These are phyloP conservation scores for Malachius bipustulatus DNA, from an alignment of 2,888 invertebrate species.

Conservation along the genomic window DNA sequence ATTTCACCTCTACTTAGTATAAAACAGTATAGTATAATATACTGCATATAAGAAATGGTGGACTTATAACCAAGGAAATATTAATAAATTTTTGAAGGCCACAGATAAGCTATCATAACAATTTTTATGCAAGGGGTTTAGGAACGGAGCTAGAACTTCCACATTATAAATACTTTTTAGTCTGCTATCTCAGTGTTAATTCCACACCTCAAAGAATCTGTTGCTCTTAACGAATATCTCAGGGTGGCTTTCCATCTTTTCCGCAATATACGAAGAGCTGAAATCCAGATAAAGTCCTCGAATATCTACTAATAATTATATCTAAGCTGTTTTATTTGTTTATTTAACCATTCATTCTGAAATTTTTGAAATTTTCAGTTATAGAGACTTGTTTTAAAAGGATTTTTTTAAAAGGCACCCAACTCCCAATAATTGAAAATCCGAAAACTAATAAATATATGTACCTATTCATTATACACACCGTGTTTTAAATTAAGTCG, in stretches of 20 bases:
- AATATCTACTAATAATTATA: too few relatives aligned
- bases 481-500: too few relatives aligned
- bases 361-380: too few relatives aligned
- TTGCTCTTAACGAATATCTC: too few relatives aligned
- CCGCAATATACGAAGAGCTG: background rate
- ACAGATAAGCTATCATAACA: background rate
- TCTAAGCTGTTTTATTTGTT: too few relatives aligned
- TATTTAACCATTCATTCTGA: too few relatives aligned
- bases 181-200: background rate
- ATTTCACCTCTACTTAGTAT: background rate
- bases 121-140: background rate
- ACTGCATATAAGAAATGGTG: conserved; percentile 1
- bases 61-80: background rate
- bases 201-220: too few relatives aligned
- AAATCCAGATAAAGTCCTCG: background rate
- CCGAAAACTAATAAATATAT: too few relatives aligned
- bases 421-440: too few relatives aligned
- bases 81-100: background rate
- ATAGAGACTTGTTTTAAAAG: too few relatives aligned
- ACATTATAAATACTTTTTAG: background rate
- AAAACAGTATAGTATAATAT: background rate
- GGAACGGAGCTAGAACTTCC: background rate
- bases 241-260: background rate
- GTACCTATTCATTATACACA: too few relatives aligned
- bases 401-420: too few relatives aligned